Base-by-base conservation (phyloP, 2,888 invertebrate species). In the Tridacna crocea region DNA sequence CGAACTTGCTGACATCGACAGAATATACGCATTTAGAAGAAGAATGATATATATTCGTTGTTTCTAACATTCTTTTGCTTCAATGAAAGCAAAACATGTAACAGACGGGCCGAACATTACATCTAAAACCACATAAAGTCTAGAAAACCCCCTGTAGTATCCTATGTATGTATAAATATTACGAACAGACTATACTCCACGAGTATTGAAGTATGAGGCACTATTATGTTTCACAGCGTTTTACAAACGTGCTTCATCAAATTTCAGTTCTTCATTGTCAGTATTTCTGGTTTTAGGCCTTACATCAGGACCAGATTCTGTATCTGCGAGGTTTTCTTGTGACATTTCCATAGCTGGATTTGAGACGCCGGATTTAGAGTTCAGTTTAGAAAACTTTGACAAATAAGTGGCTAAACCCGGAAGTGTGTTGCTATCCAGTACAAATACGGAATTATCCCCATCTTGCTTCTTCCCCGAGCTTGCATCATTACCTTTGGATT, bases 351-450 rank as follows among this genome's bases (percentile, higher is more conserved):
- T 19, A 8, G 65, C 83, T 22, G 26, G 75, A 47, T 86, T 83
- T 17, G 47, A 24, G 15, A 75, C 48, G n/a, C 86, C 83, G 12
- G 24, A 48, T 3, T 55, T 63, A 3, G 58, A 78, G 48, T 77
- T 83, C 15, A 80, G 17, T 48, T 78, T 80, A 8, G 86, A 82
- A 60, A 82, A 80, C 65, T 77, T 76, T 0, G 80, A 51, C 24
- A 86, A 72, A 58, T 86, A 86, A n/a, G 63, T 78, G 11, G 82
- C 83, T n/a, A 86, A 76, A 48, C 77, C 65, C 24, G 86, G 86
- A 19, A 86, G 58, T 3, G 77, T 83, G 47, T 48, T 80, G 60
- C 73, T 83, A 65, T 83, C 80, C 6, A 86, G 70, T 51, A 86
- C 86, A 60, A 86, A 86, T 8, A 86, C 78, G 12, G 70, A 70